Evolutionary conservation across 2,113 vertebrate species (phyloP).

Genomic region (Ahaetulla prasina): DNA sequence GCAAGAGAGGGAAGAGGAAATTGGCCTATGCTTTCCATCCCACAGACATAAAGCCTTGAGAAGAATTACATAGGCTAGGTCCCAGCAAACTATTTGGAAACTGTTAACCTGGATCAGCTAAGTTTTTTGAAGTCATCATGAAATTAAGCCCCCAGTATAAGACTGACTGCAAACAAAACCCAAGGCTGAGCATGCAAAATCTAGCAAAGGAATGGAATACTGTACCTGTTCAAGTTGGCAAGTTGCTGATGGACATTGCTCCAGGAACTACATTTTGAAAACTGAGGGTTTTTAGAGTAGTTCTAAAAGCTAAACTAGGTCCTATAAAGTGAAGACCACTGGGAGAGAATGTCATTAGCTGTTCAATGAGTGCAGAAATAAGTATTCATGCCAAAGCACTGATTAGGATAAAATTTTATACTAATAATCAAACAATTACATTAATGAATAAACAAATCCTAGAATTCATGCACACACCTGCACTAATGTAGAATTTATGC

Average conservation of each 20-base stretch:
- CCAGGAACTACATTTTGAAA: neutral
- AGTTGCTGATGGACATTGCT: neutral
- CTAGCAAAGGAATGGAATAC: neutral
- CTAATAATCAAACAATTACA: neutral
- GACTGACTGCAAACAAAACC: neutral
- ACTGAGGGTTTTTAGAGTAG: neutral
- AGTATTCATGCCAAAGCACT: neutral
- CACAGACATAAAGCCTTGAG: neutral
- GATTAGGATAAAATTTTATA: neutral
- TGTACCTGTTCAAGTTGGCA: neutral
- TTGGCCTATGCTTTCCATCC: neutral
- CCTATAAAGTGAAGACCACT: neutral
- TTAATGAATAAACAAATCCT: neutral
- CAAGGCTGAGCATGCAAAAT: neutral
- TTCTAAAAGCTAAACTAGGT: neutral
- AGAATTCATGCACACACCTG: neutral
- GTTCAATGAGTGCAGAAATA: neutral
- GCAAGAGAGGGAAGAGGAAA: neutral
- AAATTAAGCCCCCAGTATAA: neutral
- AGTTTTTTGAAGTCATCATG: neutral
- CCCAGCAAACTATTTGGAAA: neutral
- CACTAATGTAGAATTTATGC: neutral
- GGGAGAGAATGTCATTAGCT: neutral
- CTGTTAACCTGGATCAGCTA: neutral
- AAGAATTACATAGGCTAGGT: neutral